Conservation (phyloP, 2,113 vertebrate genomes). For the Callopanchax toddi region DNA sequence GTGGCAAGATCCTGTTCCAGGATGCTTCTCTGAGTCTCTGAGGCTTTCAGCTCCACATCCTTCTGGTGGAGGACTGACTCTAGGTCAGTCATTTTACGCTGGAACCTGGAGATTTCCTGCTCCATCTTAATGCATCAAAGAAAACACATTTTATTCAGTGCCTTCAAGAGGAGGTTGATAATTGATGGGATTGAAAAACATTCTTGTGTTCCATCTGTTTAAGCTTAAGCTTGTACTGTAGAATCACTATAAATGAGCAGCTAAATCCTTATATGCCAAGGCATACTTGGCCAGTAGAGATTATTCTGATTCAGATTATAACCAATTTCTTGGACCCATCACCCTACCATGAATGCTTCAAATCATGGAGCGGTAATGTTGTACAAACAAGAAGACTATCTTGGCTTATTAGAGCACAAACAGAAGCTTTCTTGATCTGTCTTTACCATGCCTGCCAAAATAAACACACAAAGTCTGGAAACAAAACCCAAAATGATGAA, state of each 20-base stretch:
- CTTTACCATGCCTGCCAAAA: constrained; percentile 27
- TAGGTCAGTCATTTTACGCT: constrained; percentile 98
- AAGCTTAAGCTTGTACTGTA: neutral
- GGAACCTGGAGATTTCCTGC: constrained; percentile 98
- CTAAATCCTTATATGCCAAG: neutral
- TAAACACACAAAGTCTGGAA: constrained; percentile 37
- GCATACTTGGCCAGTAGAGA: neutral
- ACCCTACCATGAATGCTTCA: neutral
- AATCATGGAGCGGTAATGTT: constrained; percentile 3
- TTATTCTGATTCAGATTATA: neutral
- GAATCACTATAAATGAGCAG: neutral
- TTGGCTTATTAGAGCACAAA: constrained; percentile 36
- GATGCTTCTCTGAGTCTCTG: constrained; percentile 96
- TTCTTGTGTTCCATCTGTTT: neutral
- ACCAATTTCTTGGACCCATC: constrained; percentile 1
- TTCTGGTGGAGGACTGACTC: constrained; percentile 99
- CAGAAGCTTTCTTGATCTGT: constrained; percentile 45
- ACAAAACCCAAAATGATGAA: constrained; percentile 22
- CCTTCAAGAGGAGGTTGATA: neutral
- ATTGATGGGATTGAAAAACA: neutral
- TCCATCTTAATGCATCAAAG: constrained; percentile 87
- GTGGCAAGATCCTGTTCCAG: constrained; percentile 99
- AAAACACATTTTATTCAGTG: neutral
- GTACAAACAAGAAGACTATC: constrained; percentile 30
- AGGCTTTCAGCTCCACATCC: constrained; percentile 98